phyloP scores from a whole-genome alignment of 2,797 vertebrate genomes.

The Cyclopterus lumpus region DNA sequence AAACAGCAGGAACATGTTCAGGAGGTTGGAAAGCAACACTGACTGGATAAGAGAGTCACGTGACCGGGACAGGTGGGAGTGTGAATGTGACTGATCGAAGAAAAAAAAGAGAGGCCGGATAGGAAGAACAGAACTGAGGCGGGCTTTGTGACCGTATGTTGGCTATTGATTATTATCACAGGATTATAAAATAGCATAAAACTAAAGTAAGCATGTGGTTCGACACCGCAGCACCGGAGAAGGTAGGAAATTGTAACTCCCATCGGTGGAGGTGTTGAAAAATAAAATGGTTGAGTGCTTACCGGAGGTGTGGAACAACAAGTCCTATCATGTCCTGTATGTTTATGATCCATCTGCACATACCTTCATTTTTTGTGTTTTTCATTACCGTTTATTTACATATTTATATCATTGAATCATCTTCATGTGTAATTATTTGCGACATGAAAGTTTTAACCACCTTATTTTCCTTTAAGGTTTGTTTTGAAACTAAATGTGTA shows the following conservation, averaged over 20 bases:
- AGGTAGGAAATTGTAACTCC: slow-evolving; percentile 31
- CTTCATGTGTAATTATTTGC: background rate
- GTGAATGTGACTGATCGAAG: background rate
- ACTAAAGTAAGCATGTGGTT: background rate
- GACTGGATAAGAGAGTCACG: background rate
- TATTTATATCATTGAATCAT: background rate
- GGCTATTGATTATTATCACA: background rate
- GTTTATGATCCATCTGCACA: background rate
- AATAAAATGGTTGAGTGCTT: slow-evolving; percentile 71
- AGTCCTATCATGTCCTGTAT: slow-evolving; percentile 14
- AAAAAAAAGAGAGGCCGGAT: background rate
- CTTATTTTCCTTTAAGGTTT: background rate
- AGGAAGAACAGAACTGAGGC: background rate
- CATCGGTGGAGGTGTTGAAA: slow-evolving; percentile 58
- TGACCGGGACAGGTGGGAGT: background rate
- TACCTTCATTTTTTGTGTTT: background rate
- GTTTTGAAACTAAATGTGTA: background rate
- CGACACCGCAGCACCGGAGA: background rate
- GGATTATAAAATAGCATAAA: background rate
- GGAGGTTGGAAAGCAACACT: background rate
- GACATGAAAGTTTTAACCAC: background rate
- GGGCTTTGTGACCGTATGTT: background rate
- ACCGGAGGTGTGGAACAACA: slow-evolving; percentile 81
- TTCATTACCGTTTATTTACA: background rate
- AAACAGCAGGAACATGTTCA: background rate